These are phyloP conservation scores for Conistra vaccinii DNA, from an alignment of 2,888 invertebrate genomes.

Conservation along the genomic window DNA sequence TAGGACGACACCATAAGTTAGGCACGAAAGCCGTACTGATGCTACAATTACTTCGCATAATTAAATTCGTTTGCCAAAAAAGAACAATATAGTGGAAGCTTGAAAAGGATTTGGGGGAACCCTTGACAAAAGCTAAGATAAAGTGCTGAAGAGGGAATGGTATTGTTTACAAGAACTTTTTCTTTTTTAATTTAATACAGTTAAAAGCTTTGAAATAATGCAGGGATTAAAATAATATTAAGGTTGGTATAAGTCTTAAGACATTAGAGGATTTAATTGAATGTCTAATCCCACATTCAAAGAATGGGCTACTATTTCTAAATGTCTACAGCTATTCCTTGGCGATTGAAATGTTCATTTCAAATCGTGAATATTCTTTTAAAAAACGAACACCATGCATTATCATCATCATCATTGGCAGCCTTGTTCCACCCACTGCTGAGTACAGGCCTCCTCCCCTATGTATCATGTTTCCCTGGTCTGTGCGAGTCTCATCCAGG, in stretches of 20 bases:
- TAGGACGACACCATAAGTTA: constrained; percentile 47
- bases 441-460: too few relatives aligned
- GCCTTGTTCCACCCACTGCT: too few relatives aligned
- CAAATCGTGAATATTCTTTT: neutral
- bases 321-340: neutral
- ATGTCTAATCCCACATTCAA: neutral
- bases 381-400: neutral
- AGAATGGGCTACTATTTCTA: neutral
- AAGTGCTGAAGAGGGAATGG: constrained; percentile 26
- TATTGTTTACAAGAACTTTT: constrained; percentile 8
- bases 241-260: too few relatives aligned
- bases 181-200: constrained; percentile 19
- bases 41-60: constrained; percentile 41
- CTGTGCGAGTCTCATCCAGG: too few relatives aligned
- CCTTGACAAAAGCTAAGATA: constrained; percentile 49
- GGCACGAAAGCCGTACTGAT: constrained; percentile 19
- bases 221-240: neutral
- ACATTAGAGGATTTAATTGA: neutral
- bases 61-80: constrained; percentile 54
- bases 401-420: too few relatives aligned
- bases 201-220: constrained; percentile 28
- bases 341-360: neutral
- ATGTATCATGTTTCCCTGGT: too few relatives aligned
- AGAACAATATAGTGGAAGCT: constrained; percentile 40
- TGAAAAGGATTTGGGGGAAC: constrained; percentile 42